Evolutionary conservation across 2,888 invertebrate species (phyloP).

Genomic region (Zelleria hepariella): DNA sequence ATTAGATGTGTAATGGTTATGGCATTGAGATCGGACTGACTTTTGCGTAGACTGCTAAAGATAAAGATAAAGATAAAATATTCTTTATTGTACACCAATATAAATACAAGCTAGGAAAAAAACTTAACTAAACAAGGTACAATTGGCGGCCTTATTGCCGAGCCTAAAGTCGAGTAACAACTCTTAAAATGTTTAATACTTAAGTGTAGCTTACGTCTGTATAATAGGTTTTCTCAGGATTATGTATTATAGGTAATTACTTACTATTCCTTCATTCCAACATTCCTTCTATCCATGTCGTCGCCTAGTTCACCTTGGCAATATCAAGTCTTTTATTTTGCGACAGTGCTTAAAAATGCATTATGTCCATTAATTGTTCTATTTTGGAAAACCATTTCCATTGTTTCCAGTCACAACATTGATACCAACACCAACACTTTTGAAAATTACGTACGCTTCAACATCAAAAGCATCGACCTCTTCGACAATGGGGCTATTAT

Average conservation of each 20-base stretch:
- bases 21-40: background rate
- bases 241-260: no score
- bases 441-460: background rate
- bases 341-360: background rate
- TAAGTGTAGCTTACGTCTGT: no score
- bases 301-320: background rate
- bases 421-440: background rate
- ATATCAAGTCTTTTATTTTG: background rate
- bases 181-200: no score
- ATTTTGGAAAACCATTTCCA: background rate
- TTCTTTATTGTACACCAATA: no score
- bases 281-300: background rate
- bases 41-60: no score
- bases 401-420: background rate
- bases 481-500: background rate
- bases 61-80: no score
- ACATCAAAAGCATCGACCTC: background rate
- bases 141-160: no score
- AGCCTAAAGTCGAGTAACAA: no score
- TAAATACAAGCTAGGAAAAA: no score
- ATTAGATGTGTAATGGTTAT: slow-evolving; percentile 12
- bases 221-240: no score
- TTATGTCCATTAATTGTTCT: background rate
- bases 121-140: no score
- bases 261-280: no score